These are phyloP conservation scores for Drosophila subsilvestris DNA, from an alignment of 2,888 invertebrate genomes.

Conservation along the genomic window DNA sequence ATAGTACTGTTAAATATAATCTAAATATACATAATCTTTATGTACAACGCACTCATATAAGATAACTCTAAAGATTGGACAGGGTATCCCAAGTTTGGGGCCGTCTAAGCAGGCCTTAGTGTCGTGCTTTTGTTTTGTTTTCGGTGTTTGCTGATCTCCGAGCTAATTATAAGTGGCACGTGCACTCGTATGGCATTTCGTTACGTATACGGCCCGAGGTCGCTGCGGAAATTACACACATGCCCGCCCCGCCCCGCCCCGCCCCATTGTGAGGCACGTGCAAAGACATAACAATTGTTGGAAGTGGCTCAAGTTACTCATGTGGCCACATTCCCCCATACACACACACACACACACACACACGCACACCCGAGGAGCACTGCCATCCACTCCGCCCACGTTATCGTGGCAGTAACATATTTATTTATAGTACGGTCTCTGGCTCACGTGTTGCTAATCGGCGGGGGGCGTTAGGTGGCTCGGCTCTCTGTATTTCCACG, in stretches of 20 bases:
- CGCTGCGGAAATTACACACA: slow-evolving; percentile 44
- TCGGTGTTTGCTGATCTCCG: slow-evolving; percentile 25
- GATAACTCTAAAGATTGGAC: neutral
- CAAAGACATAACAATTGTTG: slow-evolving; percentile 35
- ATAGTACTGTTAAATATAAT: neutral
- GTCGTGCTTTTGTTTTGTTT: slow-evolving; percentile 36
- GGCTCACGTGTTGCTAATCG: slow-evolving; percentile 68
- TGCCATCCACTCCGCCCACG: neutral
- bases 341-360: neutral
- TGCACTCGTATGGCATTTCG: slow-evolving; percentile 55
- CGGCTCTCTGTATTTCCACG: slow-evolving; percentile 64
- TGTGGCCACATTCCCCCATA: slow-evolving; percentile 4
- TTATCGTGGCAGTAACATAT: slow-evolving; percentile 35
- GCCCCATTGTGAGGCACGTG: slow-evolving; percentile 57
- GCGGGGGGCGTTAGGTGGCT: slow-evolving; percentile 58
- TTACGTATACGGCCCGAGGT: slow-evolving; percentile 49
- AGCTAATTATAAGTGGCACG: slow-evolving; percentile 40
- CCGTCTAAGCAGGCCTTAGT: neutral
- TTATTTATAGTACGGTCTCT: slow-evolving; percentile 13
- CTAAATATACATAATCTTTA: no score
- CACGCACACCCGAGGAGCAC: slow-evolving; percentile 1
- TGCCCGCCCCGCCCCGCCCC: slow-evolving; percentile 38
- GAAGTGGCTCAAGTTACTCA: slow-evolving; percentile 39
- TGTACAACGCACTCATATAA: no score
- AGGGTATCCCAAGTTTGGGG: neutral